These are phyloP conservation scores for Charaxes varanes DNA, from an alignment of 1,140 invertebrate genomes.

Conservation along the genomic window DNA sequence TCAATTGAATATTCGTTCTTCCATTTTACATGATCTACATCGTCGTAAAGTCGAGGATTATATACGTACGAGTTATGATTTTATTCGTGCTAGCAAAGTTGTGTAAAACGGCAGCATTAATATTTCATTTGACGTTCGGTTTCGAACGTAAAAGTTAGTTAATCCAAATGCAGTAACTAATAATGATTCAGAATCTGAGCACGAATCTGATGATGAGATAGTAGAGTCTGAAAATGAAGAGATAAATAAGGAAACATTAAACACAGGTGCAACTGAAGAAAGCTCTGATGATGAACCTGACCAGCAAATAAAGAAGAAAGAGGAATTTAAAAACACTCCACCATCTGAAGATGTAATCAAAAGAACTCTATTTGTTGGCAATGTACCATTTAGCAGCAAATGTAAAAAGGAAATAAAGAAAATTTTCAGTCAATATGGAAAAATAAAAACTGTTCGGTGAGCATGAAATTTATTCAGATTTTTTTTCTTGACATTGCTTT, in stretches of 20 bases:
- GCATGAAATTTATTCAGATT: neutral
- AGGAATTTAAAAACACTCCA: slow-evolving; percentile 16
- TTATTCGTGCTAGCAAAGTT: no score
- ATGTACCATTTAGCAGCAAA: slow-evolving; percentile 75
- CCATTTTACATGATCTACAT: no score
- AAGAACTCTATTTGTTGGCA: slow-evolving; percentile 81
- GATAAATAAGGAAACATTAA: slow-evolving; percentile 44
- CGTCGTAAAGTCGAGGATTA: no score
- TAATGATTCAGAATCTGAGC: slow-evolving; percentile 59
- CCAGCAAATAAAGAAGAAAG: slow-evolving; percentile 24
- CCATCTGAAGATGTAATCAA: slow-evolving; percentile 39
- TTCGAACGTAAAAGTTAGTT: no score
- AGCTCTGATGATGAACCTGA: slow-evolving; percentile 44
- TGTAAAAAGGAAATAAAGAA: slow-evolving; percentile 73
- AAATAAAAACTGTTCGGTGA: slow-evolving; percentile 76
- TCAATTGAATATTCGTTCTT: no score
- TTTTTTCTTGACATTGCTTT: slow-evolving; percentile 8
- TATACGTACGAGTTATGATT: no score
- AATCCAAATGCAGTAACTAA: slow-evolving; percentile 61
- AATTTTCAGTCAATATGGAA: slow-evolving; percentile 77
- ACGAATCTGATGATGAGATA: slow-evolving; percentile 65
- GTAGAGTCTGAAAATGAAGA: slow-evolving; percentile 56
- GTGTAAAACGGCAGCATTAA: no score
- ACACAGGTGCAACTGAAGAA: slow-evolving; percentile 22
- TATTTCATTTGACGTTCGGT: no score